These are phyloP conservation scores for Drosophila nasuta DNA, from an alignment of 1,140 invertebrate genomes.

Conservation along the genomic window DNA sequence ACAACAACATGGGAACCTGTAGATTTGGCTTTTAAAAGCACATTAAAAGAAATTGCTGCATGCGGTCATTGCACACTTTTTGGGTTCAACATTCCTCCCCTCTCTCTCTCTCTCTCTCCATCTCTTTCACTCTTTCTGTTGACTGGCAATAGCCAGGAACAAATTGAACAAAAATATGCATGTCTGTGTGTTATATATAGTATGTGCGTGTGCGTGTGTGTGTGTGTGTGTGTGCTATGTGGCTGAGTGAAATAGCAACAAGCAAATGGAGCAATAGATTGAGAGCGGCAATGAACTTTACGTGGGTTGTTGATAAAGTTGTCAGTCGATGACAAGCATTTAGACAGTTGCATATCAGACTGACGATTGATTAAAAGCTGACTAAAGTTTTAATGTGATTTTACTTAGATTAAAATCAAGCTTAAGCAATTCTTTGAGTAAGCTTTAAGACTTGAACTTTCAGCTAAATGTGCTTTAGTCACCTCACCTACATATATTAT, in stretches of 20 bases:
- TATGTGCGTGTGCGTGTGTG: neutral
- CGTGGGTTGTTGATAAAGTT: conserved; percentile 25
- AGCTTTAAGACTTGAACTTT: too few relatives aligned
- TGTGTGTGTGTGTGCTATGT: conserved; percentile 5
- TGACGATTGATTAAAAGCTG: too few relatives aligned
- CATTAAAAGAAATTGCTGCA: conserved; percentile 77
- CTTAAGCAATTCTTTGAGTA: too few relatives aligned
- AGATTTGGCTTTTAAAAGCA: conserved; percentile 79
- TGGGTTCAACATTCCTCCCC: conserved; percentile 5
- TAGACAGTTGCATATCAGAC: neutral
- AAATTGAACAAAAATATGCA: conserved; percentile 66
- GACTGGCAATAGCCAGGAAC: conserved; percentile 33
- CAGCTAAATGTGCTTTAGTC: too few relatives aligned
- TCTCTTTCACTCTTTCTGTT: conserved; percentile 1
- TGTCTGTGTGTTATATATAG: conserved; percentile 18
- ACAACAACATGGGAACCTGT: conserved; percentile 58
- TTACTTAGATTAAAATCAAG: too few relatives aligned
- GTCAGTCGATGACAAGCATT: neutral
- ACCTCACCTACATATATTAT: too few relatives aligned
- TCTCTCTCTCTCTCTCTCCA: neutral
- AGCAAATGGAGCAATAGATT: conserved; percentile 13
- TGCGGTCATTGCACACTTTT: conserved; percentile 50
- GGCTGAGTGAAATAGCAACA: conserved; percentile 6
- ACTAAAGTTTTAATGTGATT: too few relatives aligned
- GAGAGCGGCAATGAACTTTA: neutral